Base-by-base conservation (phyloP, 2,888 invertebrate genomes). In the Rhingia campestris region DNA sequence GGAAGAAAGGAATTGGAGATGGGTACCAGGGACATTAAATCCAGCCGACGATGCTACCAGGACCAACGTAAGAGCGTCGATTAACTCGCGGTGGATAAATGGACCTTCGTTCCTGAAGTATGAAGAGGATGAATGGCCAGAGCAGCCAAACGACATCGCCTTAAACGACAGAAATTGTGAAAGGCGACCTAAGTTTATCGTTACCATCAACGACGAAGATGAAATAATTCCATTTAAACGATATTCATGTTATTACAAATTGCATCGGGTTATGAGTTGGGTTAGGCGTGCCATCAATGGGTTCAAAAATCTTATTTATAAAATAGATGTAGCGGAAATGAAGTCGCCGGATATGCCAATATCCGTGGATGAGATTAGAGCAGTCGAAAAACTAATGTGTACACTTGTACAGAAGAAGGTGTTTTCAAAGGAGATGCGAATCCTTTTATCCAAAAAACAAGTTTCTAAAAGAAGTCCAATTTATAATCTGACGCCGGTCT, bases 1-100 rank as follows among this genome's bases (percentile, higher is more conserved):
- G 6, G n/a, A 67, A 4, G 51, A 51, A 14, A 72, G 73, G 14
- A 72, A 87, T 9, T 88, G 88, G 87, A 64, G 72, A n/a, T 88
- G 87, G 84, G 80, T 87, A 6, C 86, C 87, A n/a, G 67, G 87
- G 4, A 79, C 73, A 2, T 30, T 32, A 12, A 53, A 33, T 10
- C 14, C 53, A 33, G 53, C 53, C 32, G 53, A 53, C 53, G 53
- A 12, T 5, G 53, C 32, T 32, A 53, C 53, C 2, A 53, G 53
- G 35, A 6, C 54, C 33, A 67, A 61, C 61, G 7, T 61, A 22
- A 37, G 2, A n/a, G 79, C 75, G 4, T 39, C 74, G 59, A 10
- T 14, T 30, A 9, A 47, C 9, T 35, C 54, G 1, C 6, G 7
- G 3, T 54, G 54, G 54, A 14, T 54, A 30, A 5, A 6, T 3